phyloP scores from a whole-genome alignment of 2,113 vertebrate species.

The Channa maculata region DNA sequence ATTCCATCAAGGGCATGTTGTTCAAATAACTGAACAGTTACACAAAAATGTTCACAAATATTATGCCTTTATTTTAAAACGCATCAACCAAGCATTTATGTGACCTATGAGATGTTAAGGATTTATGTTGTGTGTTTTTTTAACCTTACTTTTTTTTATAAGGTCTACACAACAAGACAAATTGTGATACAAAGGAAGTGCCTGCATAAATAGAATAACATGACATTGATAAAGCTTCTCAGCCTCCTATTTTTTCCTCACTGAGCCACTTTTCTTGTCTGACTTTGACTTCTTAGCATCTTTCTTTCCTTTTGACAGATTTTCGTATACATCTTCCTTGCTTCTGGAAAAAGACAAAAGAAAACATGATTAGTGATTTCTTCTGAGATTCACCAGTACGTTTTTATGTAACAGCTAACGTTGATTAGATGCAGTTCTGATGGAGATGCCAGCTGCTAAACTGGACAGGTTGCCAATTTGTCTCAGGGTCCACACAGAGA shows the following conservation, averaged over 20 bases:
- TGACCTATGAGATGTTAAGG: conserved; percentile 3
- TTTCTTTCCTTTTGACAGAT: conserved; percentile 87
- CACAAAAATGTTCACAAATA: not conserved
- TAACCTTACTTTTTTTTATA: conserved; percentile 12
- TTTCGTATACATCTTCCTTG: conserved; percentile 92
- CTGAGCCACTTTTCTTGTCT: conserved; percentile 88
- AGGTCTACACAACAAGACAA: conserved; percentile 1
- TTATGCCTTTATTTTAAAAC: conserved; percentile 57
- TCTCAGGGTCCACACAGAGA: not conserved
- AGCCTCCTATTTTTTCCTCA: conserved; percentile 87
- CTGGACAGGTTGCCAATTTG: not conserved
- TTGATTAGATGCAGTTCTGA: conserved; percentile 8
- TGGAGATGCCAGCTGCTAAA: not conserved
- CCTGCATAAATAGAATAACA: conserved; percentile 68
- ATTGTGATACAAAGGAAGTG: conserved; percentile 27
- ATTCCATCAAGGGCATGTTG: no score
- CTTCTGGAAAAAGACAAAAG: conserved; percentile 75
- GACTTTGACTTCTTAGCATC: conserved; percentile 87
- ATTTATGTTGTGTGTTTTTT: conserved; percentile 21
- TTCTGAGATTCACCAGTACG: not conserved
- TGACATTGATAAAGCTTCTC: conserved; percentile 20
- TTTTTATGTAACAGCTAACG: not conserved
- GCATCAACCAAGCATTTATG: conserved; percentile 30
- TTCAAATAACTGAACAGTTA: no score
- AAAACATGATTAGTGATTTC: conserved; percentile 16